phyloP scores from a whole-genome alignment of 2,113 vertebrate species.

The Stercorarius parasiticus region DNA sequence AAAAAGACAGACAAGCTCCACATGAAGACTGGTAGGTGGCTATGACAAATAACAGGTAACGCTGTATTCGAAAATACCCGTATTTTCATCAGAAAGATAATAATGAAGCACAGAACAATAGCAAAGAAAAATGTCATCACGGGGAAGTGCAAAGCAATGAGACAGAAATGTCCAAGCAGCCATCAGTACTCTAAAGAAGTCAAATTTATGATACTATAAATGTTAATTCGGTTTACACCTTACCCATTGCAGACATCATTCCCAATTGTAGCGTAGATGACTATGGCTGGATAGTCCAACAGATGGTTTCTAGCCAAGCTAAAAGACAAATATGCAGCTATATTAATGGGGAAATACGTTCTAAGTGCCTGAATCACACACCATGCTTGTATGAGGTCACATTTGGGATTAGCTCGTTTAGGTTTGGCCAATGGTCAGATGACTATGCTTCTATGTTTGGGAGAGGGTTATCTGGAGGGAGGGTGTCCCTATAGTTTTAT shows the following conservation, averaged over 20 bases:
- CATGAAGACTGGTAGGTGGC: background rate
- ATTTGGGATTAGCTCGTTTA: background rate
- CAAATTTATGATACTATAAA: background rate
- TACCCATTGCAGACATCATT: constrained; percentile 81
- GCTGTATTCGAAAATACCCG: background rate
- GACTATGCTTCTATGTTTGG: accelerated
- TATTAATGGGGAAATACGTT: background rate
- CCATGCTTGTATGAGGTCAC: background rate
- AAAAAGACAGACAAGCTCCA: background rate
- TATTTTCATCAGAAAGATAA: background rate
- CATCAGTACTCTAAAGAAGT: background rate
- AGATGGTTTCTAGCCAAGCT: constrained; percentile 75
- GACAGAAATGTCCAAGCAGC: background rate
- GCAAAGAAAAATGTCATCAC: background rate
- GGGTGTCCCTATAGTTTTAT: background rate
- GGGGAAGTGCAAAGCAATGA: background rate
- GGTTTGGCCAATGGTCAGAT: background rate
- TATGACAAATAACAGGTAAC: background rate
- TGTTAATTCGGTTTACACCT: background rate
- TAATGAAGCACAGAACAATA: background rate
- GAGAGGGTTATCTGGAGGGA: background rate
- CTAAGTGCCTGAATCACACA: background rate
- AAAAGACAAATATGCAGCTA: background rate
- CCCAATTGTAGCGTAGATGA: constrained; percentile 75
- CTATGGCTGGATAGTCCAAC: constrained; percentile 73